These are phyloP conservation scores for Cyprinodon diabolis DNA, from an alignment of 2,797 vertebrate genomes.

Conservation along the genomic window DNA sequence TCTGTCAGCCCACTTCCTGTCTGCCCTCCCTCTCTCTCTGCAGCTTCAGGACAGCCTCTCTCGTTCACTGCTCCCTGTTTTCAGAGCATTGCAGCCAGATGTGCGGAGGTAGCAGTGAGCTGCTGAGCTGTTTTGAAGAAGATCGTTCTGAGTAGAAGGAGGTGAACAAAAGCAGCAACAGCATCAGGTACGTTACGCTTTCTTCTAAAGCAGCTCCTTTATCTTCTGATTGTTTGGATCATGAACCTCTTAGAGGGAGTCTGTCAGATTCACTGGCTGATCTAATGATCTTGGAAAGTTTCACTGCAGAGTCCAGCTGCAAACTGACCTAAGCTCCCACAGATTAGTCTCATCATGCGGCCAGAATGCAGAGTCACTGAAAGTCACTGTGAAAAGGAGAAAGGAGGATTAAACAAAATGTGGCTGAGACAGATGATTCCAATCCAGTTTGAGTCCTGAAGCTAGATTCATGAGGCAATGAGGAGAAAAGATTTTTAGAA, in stretches of 20 bases:
- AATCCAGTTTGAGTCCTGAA: neutral
- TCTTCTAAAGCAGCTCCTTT: neutral
- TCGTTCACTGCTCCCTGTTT: neutral
- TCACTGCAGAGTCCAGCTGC: neutral
- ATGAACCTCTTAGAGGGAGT: neutral
- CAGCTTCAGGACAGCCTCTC: conserved; percentile 29
- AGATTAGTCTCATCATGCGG: neutral
- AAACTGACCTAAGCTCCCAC: neutral
- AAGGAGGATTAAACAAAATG: neutral
- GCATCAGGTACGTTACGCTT: neutral
- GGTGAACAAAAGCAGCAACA: neutral
- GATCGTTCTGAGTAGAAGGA: neutral
- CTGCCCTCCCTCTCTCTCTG: conserved; percentile 27
- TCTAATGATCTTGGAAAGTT: neutral
- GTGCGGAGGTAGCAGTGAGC: neutral
- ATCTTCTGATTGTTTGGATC: neutral
- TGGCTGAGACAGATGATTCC: no score
- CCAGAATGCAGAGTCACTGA: neutral
- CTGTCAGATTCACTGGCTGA: neutral
- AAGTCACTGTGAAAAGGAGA: neutral
- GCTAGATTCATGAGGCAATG: neutral
- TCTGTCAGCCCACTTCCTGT: conserved; percentile 76
- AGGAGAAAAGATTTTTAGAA: neutral
- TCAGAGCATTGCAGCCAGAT: neutral
- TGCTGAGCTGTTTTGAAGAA: neutral